phyloP scores from a whole-genome alignment of 2,113 vertebrate species.

The Serinus canaria region DNA sequence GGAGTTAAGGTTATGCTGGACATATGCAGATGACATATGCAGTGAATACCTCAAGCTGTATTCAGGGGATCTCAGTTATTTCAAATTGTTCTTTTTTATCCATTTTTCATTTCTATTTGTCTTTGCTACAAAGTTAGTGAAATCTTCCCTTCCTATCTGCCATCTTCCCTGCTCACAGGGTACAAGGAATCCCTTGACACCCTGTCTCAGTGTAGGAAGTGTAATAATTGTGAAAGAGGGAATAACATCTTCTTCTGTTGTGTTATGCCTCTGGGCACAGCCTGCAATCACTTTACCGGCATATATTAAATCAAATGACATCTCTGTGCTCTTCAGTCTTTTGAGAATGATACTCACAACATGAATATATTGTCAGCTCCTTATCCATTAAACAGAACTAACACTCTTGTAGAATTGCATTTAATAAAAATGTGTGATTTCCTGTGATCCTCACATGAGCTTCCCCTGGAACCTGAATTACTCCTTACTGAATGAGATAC shows the following conservation, averaged over 20 bases:
- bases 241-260: neutral
- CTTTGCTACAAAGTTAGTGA: neutral
- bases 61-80: neutral
- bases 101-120: neutral
- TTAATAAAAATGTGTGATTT: slow-evolving; percentile 11
- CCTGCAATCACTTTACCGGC: neutral
- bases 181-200: neutral
- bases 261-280: slow-evolving; percentile 20
- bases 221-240: neutral
- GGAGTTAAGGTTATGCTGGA: neutral
- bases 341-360: slow-evolving; percentile 10
- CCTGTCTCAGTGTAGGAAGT: neutral
- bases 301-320: slow-evolving; percentile 1
- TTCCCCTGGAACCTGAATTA: neutral
- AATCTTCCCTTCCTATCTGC: neutral
- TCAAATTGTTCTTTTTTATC: neutral
- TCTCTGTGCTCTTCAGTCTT: neutral
- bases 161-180: neutral
- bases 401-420: neutral
- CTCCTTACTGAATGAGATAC: neutral
- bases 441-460: neutral
- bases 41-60: neutral
- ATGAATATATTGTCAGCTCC: neutral
- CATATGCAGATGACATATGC: neutral
- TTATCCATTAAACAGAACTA: slow-evolving; percentile 28